These are phyloP conservation scores for Zaprionus obscuricornis DNA, from an alignment of 2,888 invertebrate species.

Conservation along the genomic window DNA sequence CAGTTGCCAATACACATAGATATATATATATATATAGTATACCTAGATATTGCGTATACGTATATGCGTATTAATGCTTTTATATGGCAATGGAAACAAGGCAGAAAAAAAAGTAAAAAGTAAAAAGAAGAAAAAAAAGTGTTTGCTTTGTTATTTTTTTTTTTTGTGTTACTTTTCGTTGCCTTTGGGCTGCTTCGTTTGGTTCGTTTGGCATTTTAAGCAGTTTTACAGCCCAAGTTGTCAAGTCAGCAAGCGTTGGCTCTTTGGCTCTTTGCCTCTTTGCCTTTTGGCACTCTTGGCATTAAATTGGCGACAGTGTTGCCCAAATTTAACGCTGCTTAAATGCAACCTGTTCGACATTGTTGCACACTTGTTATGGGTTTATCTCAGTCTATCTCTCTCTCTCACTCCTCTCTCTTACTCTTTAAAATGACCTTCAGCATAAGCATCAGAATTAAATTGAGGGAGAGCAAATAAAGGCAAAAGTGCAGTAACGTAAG, in stretches of 20 bases:
- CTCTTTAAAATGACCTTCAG: conserved; percentile 63
- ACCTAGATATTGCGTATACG: background rate
- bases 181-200: conserved; percentile 6
- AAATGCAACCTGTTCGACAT: conserved; percentile 65
- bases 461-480: conserved; percentile 14
- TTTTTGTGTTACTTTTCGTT: too few species aligned
- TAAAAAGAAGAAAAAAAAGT: too few species aligned
- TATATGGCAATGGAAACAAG: too few species aligned
- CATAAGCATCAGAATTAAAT: background rate
- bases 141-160: too few species aligned
- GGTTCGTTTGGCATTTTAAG: conserved; percentile 12
- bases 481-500: too few species aligned
- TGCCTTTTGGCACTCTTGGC: conserved; percentile 29
- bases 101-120: too few species aligned
- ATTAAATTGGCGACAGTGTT: conserved; percentile 72
- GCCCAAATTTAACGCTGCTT: conserved; percentile 65
- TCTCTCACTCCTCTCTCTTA: background rate
- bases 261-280: too few species aligned
- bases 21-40: too few species aligned
- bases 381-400: conserved; percentile 1
- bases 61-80: conserved; percentile 39
- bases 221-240: conserved; percentile 53
- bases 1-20: conserved; percentile 18
- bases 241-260: conserved; percentile 35
- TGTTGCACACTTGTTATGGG: conserved; percentile 58